These are phyloP conservation scores for Chymomyza fuscimana DNA, from an alignment of 2,888 invertebrate genomes.

Conservation along the genomic window DNA sequence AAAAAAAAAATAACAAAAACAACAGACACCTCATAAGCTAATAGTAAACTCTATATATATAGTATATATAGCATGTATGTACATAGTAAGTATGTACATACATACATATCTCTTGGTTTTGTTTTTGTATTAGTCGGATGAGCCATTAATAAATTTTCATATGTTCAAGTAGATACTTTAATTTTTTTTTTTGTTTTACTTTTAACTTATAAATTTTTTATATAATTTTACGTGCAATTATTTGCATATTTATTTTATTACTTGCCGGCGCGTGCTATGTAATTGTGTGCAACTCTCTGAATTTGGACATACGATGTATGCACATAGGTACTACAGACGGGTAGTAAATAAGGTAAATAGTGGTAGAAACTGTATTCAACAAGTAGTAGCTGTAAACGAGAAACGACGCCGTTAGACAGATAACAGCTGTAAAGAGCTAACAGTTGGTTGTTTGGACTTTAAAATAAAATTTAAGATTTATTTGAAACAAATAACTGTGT, in stretches of 20 bases:
- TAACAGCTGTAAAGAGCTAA: neutral
- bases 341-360: neutral
- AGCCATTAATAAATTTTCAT: neutral
- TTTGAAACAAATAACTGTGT: slow-evolving; percentile 80
- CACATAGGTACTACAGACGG: neutral
- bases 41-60: neutral
- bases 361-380: neutral
- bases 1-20: slow-evolving; percentile 38
- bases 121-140: neutral
- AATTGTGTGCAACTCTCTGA: neutral
- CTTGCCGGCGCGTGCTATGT: neutral
- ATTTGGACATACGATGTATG: neutral
- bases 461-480: slow-evolving; percentile 79
- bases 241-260: slow-evolving; percentile 40
- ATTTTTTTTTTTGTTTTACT: neutral
- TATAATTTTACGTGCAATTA: slow-evolving; percentile 57
- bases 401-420: neutral
- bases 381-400: neutral
- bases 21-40: slow-evolving; percentile 16
- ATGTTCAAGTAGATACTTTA: neutral
- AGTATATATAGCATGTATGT: neutral
- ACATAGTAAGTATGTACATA: neutral
- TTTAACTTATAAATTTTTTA: slow-evolving; percentile 7
- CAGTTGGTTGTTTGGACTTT: slow-evolving; percentile 47
- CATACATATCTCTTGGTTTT: neutral